Evolutionary conservation across 2,888 invertebrate genomes (phyloP), one percentile per base, ranked within the genome.

Genomic region (Hermaeophaga mercurialis): DNA sequence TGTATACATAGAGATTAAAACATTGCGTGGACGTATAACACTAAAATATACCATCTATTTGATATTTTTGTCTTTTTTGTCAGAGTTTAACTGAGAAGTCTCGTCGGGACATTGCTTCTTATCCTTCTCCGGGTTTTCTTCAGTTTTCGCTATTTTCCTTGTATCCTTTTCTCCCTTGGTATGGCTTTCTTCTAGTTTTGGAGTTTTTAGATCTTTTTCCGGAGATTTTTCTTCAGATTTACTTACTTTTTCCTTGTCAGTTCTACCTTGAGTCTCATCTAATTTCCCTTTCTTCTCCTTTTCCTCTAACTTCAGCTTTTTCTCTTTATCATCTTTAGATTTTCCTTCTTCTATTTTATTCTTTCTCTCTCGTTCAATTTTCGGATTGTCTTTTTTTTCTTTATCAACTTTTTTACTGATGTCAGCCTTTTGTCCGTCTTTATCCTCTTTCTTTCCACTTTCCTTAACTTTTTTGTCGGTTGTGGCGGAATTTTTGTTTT

Each of bases 241-340:
- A 38, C 17, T 39, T 9, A 17, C 24, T 44, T 11, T 56, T 45
- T 31, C 46, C 12, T 18, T 45, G 1, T 50, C 26, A 38, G 26
- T n/a, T 53, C 46, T 59, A 33, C 54, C 38, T 43, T 33, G 15
- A 41, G 18, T 33, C 11, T 31, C 34, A 39, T 53, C 49, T 41
- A 43, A 24, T 33, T 61, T 41, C 33, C 45, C 17, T 45, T 45
- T 49, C 48, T 33, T 58, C 9, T 58, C 36, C 45, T 26, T 44
- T 58, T 58, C 36, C 26, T 38, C 50, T 22, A 22, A n/a, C 24
- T 48, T 52, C 11, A 11, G 11, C 39, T 54, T 45, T 11, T 44
- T 56, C 24, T 56, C 45, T 22, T 41, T 50, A 7, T 41, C 50
- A 5, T 19, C 15, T 19, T 39, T 12, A 11, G n/a, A n/a, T 41